Base-by-base conservation (phyloP, 2,113 vertebrate genomes). In the Seriola aureovittata region DNA sequence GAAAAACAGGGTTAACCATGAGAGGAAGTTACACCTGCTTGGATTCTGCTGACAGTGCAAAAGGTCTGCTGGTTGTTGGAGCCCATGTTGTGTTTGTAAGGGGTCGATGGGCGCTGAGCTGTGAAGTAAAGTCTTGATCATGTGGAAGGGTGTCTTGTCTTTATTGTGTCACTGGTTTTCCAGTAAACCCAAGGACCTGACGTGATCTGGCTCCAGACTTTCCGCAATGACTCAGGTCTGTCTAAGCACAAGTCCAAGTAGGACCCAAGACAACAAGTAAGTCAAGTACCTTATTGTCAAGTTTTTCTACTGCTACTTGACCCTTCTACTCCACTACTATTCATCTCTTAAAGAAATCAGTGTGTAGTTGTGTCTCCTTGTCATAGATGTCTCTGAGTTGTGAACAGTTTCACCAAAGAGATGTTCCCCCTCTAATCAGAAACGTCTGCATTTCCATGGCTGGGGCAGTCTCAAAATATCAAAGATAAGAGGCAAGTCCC, bases 121-220 rank as follows among this genome's bases (percentile, higher is more conserved):
- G 69, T 89, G 78, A 89, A 93, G 86, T 92, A 91, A 93, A 91
- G 84, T 89, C 82, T 78, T 89, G 85, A 85, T 87, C 77, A 78
- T 82, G 85, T 90, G 65, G 40, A 70, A 6, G 1, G 48, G 60
- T 0, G 40, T 85, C 81, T 40, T 89, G 83, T 90, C 60, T 0
- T 88, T 81, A 10, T 80, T 86, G 74, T 72, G 46, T 54, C 38
- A 4, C 32, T 36, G 10, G 54, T 16, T 55, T 72, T 72, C 52
- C 50, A 21, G 21, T 42, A 40, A 71, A 66, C 1, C 8, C 46
- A 32, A 68, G 4, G 11, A 70, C 57, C 21, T 1, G 3, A 60
- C 14, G 17, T 48, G 48, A 58, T 57, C 55, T 29, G 42, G 60
- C 13, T 44, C 25, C 67, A 54, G 38, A 17, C 34, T 52, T 25